Evolutionary conservation across 2,113 vertebrate species (phyloP), one percentile per base, ranked within the genome.

Genomic region (Megaleporinus macrocephalus): DNA sequence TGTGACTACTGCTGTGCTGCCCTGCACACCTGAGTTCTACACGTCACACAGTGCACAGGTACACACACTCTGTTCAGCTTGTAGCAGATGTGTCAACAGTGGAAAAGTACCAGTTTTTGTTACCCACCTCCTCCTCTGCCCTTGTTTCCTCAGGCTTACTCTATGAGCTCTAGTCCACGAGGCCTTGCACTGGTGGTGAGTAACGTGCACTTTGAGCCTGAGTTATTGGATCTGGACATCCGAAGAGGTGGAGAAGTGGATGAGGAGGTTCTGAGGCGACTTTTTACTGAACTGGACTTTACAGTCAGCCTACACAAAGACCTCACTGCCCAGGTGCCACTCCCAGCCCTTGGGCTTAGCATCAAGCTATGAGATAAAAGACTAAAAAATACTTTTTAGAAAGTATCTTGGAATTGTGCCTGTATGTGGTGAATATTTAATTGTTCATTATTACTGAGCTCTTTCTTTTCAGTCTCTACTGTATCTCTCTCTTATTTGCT

Each of bases 221-320:
- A 93, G 70, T 92, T 94, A 4, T 72, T 88, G 16, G 96, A 98
- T 24, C 91, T 99, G 80, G 96, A 96, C 51, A 92, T 93, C 14
- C 95, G 98, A 1, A 89, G 95, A 2, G 98, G 98, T 2, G 98
- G 98, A 0, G 95, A 98, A 16, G 96, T 98, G 86, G 98, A 99
- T 81, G 94, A 95, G 7, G 90, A 89, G 80, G 92, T 95, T 11
- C 92, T 99, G 12, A 91, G 95, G 69, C 89, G 89, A 82, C 94
- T 99, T 30, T 97, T 99, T 82, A 94, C 90, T n/a, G 95, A 95
- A 24, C 90, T 99, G 76, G 96, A 96, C 24, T 99, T 96, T 81
- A 49, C 18, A 14, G 95, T 99, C 53, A 89, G 87, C 4, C 87
- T 96, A 22, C 83, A 84, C 0, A 89, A 89, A 76, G 91, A 99